Evolutionary conservation across 2,113 vertebrate genomes (phyloP).

Genomic region (Caranx ignobilis): DNA sequence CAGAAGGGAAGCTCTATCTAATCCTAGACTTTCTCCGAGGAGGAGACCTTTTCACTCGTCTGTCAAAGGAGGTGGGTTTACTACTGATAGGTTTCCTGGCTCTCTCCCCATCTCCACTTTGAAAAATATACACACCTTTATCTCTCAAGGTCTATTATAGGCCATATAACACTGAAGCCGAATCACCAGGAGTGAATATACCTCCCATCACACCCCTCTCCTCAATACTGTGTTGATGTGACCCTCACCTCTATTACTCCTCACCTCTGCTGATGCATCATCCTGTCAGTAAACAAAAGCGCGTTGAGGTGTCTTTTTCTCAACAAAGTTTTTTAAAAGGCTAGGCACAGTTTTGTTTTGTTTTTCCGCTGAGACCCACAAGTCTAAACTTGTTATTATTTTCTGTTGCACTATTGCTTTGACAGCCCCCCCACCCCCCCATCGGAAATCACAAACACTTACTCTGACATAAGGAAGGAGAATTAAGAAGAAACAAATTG

Average conservation of each 20-base stretch:
- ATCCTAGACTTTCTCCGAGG: slow-evolving; percentile 97
- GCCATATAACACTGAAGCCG: background rate
- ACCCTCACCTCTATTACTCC: background rate
- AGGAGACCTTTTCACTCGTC: slow-evolving; percentile 96
- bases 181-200: background rate
- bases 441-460: background rate
- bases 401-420: background rate
- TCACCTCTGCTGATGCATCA: background rate
- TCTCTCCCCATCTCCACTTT: background rate
- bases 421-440: background rate
- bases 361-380: background rate
- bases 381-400: background rate
- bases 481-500: background rate
- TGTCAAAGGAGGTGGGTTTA: slow-evolving; percentile 92
- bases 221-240: slow-evolving; percentile 3
- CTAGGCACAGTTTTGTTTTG: background rate
- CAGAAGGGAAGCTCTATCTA: slow-evolving; percentile 97
- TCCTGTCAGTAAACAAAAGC: background rate
- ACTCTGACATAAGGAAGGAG: background rate
- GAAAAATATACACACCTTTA: background rate
- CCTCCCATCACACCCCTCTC: slow-evolving; percentile 3
- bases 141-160: slow-evolving; percentile 15
- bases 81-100: background rate
- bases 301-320: background rate
- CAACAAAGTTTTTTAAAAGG: background rate